These are phyloP conservation scores for Trypoxylon attenuatum DNA, from an alignment of 2,888 invertebrate species.

Conservation along the genomic window DNA sequence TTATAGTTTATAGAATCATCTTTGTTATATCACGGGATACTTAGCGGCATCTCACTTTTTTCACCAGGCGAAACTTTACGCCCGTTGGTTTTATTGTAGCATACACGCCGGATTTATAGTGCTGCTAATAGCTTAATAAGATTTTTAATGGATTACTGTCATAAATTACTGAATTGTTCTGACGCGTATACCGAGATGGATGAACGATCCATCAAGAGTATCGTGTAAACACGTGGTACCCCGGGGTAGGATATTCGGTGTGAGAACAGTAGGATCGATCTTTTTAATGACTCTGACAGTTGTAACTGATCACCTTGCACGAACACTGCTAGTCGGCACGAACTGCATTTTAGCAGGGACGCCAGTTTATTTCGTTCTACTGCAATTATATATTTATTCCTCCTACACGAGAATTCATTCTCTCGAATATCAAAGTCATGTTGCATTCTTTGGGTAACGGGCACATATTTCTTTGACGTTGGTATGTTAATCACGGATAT, in stretches of 20 bases:
- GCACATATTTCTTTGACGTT: background rate
- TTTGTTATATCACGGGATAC: background rate
- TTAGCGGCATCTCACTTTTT: background rate
- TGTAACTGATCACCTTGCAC: conserved; percentile 35
- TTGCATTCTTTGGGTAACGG: background rate
- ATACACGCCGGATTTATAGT: background rate
- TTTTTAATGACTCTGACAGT: conserved; percentile 34
- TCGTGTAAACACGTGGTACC: background rate
- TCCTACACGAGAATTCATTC: conserved; percentile 14
- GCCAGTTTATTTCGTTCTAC: background rate
- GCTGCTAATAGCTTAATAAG: background rate
- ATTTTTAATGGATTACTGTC: background rate
- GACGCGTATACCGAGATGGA: background rate
- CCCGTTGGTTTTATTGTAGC: background rate
- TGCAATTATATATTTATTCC: background rate
- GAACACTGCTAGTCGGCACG: no score
- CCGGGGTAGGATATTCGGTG: conserved; percentile 29
- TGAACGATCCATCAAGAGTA: background rate
- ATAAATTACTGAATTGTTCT: background rate
- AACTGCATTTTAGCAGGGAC: no score
- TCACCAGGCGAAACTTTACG: no score
- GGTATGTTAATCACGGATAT: background rate
- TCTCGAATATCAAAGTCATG: conserved; percentile 2
- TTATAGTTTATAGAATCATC: background rate
- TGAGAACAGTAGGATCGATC: conserved; percentile 25